Percentiles rank a stretch among this genome's conserved stretches.
Conservation (phyloP, 1,140 invertebrate species). For the Drosophila tropicalis region DNA sequence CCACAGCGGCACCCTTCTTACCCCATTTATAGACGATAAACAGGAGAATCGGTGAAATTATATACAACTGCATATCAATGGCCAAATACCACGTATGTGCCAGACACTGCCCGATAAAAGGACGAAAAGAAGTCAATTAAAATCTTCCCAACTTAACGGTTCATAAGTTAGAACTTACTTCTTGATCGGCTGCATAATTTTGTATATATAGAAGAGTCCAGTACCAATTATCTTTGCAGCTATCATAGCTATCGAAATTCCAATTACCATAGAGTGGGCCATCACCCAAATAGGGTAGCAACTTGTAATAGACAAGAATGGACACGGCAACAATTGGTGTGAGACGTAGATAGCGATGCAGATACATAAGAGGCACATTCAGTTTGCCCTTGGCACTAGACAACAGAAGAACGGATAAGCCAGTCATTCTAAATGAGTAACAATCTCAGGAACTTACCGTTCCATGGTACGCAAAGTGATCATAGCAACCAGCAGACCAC, state of each 20-base stretch:
- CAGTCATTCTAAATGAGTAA: neutral
- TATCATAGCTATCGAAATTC: slow-evolving; percentile 68
- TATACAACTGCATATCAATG: slow-evolving; percentile 92
- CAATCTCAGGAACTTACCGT: slow-evolving; percentile 83
- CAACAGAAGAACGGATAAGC: neutral
- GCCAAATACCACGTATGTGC: slow-evolving; percentile 94
- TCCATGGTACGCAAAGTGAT: slow-evolving; percentile 87
- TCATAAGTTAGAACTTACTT: slow-evolving; percentile 23
- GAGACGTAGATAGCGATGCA: slow-evolving; percentile 68
- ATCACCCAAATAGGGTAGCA: slow-evolving; percentile 50
- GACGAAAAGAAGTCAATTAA: neutral
- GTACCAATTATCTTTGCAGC: slow-evolving; percentile 51
- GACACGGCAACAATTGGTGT: slow-evolving; percentile 55
- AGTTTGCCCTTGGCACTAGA: slow-evolving; percentile 57
- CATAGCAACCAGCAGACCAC: slow-evolving; percentile 87
- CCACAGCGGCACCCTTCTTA: slow-evolving; percentile 46
- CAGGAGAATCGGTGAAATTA: slow-evolving; percentile 89
- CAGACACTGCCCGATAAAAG: slow-evolving; percentile 87
- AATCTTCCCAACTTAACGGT: neutral
- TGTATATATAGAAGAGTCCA: slow-evolving; percentile 63
- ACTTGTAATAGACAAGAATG: slow-evolving; percentile 50
- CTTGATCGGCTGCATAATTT: slow-evolving; percentile 50
- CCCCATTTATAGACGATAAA: slow-evolving; percentile 87
- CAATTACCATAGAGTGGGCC: slow-evolving; percentile 47
- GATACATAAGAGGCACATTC: slow-evolving; percentile 69